Conservation (phyloP, 2,113 vertebrate genomes). For the Elephas maximus region DNA sequence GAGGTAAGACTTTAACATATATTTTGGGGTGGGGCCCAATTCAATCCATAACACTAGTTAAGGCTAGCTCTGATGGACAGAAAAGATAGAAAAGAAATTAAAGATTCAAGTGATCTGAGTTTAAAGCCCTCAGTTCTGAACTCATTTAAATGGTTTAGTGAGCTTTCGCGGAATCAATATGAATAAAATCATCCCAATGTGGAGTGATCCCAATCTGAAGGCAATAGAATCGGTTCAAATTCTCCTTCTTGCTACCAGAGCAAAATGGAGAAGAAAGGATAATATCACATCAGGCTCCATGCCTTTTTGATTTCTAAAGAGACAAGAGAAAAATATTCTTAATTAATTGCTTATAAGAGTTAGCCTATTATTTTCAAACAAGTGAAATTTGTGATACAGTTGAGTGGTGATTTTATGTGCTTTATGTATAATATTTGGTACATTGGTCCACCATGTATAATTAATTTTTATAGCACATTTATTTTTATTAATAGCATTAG, state of each 20-base stretch:
- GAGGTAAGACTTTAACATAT: too few species aligned
- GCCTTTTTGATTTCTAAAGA: background rate
- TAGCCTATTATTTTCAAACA: slow-evolving; percentile 23
- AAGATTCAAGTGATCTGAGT: background rate
- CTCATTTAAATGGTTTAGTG: background rate
- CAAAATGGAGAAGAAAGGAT: background rate
- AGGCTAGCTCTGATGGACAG: background rate
- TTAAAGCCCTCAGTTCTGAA: background rate
- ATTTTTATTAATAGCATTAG: background rate
- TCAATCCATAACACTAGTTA: background rate
- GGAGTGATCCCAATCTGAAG: background rate
- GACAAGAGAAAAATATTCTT: background rate
- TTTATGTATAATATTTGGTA: background rate
- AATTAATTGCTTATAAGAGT: background rate
- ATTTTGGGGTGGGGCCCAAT: too few species aligned
- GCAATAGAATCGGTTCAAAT: background rate
- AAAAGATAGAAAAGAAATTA: background rate
- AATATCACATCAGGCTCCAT: background rate
- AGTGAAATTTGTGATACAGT: background rate
- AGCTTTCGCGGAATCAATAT: background rate
- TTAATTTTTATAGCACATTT: background rate
- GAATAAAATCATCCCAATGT: background rate
- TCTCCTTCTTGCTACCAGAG: background rate
- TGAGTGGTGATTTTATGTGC: background rate
- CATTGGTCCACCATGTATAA: background rate